A percentile compares a stretch with the other conserved stretches of the same genome.
These are phyloP conservation scores for Aleadryas rufinucha DNA, from an alignment of 2,113 vertebrate genomes.

Conservation along the genomic window DNA sequence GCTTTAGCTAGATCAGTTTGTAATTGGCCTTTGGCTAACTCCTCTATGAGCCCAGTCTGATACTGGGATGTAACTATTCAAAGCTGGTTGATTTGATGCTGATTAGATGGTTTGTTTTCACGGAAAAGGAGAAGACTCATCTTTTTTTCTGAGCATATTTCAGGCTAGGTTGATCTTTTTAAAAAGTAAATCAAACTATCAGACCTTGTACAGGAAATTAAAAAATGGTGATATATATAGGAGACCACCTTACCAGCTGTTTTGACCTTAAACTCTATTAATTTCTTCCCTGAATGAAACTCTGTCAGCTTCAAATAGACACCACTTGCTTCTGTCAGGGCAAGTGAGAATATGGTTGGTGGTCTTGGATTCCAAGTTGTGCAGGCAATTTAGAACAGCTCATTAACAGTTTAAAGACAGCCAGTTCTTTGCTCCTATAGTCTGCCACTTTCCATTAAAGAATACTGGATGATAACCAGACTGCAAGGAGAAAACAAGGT, in stretches of 20 bases:
- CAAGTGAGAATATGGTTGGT: neutral
- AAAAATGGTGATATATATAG: neutral
- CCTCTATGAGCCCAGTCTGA: constrained; percentile 18
- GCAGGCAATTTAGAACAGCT: neutral
- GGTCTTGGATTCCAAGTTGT: neutral
- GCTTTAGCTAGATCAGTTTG: constrained; percentile 62
- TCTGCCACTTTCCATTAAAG: neutral
- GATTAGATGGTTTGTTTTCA: neutral
- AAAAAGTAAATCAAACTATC: neutral
- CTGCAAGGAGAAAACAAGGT: neutral
- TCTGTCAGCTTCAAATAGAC: neutral
- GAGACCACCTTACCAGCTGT: neutral
- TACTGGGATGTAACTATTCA: neutral
- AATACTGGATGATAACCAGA: neutral
- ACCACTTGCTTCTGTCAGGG: neutral
- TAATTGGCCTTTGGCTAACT: constrained; percentile 62
- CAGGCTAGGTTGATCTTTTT: neutral
- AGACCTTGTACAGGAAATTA: neutral
- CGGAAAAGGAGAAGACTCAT: neutral
- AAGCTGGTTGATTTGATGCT: neutral
- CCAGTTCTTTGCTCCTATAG: neutral
- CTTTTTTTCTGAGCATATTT: neutral
- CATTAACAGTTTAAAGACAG: neutral
- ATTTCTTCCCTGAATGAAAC: neutral
- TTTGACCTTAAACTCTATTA: neutral